A percentile compares a stretch with the other conserved stretches of the same genome.
These are phyloP conservation scores for Madoqua kirkii DNA, from an alignment of 2,113 vertebrate genomes.

Conservation along the genomic window DNA sequence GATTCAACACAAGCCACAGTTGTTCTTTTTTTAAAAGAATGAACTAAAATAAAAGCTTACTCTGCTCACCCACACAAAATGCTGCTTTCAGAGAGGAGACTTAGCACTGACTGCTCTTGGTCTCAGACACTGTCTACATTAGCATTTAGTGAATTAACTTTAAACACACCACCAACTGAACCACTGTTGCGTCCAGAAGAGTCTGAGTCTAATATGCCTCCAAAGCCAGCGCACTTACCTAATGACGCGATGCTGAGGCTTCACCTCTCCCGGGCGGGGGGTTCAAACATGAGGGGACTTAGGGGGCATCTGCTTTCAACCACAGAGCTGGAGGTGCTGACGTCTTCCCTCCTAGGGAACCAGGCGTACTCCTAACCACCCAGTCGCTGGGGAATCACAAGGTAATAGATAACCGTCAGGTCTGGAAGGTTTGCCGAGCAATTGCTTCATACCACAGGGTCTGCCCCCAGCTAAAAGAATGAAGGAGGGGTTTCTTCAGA, in stretches of 20 bases:
- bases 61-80: neutral
- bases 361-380: neutral
- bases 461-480: neutral
- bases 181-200: neutral
- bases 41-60: neutral
- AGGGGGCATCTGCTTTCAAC: neutral
- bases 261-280: neutral
- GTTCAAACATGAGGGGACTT: neutral
- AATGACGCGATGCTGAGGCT: rapidly evolving
- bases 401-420: rapidly evolving
- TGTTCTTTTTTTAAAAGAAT: neutral
- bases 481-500: conserved; percentile 25
- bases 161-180: neutral
- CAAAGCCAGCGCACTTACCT: neutral
- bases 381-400: conserved; percentile 26
- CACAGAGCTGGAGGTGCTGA: neutral
- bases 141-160: neutral
- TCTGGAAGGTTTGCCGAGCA: neutral
- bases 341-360: neutral
- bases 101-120: neutral
- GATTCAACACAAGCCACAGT: neutral
- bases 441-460: neutral
- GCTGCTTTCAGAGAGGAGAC: neutral
- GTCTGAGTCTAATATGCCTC: neutral
- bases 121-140: neutral